A percentile compares a stretch with the other conserved stretches of the same genome.
These are phyloP conservation scores for Sander lucioperca DNA, from an alignment of 2,113 vertebrate species.

Conservation along the genomic window DNA sequence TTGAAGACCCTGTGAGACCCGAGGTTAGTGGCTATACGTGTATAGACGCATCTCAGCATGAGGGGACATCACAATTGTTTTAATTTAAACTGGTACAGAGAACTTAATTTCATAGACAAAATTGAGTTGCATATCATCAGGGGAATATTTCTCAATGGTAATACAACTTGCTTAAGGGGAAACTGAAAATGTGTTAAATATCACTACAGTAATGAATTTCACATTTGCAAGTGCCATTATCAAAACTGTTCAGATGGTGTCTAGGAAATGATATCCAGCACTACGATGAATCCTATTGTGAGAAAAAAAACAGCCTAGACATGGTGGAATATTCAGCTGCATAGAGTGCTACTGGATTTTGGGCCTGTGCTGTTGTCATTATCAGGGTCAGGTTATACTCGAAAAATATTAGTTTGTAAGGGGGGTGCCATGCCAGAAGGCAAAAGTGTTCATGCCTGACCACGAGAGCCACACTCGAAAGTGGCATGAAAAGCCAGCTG, in stretches of 20 bases:
- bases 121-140: not conserved
- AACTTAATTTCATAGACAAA: not conserved
- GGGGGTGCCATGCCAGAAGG: no score
- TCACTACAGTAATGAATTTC: not conserved
- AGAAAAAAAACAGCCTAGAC: not conserved
- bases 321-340: not conserved
- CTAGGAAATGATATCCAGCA: not conserved
- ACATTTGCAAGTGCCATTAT: not conserved
- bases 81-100: not conserved
- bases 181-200: not conserved
- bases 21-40: slow-evolving; percentile 84
- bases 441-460: no score
- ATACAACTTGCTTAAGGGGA: not conserved
- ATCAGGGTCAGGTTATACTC: not conserved
- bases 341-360: not conserved
- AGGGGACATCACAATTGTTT: not conserved
- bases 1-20: slow-evolving; percentile 97
- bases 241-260: not conserved
- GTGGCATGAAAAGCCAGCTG: no score
- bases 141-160: not conserved
- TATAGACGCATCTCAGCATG: not conserved
- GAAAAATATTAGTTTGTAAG: no score
- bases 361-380: not conserved
- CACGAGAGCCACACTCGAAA: no score
- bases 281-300: not conserved